Conservation (phyloP, 2,888 invertebrate genomes). For the Piscicola geometra region DNA sequence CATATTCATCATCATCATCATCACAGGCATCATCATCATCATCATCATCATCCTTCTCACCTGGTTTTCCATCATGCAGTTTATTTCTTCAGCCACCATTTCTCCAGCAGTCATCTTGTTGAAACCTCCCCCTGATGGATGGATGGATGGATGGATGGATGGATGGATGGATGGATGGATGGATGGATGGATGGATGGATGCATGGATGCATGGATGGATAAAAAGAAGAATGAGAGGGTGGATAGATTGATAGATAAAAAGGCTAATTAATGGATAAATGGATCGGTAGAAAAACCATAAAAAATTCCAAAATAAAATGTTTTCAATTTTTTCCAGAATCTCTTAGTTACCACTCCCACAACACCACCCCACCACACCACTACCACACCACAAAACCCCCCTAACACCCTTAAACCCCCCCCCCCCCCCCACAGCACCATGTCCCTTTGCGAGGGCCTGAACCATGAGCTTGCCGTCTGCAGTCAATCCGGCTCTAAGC, state of each 20-base stretch:
- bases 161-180: too few relatives aligned
- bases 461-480: conserved; percentile 43
- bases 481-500: conserved; percentile 42
- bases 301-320: not conserved
- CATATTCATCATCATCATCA: too few relatives aligned
- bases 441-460: conserved; percentile 43
- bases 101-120: conserved; percentile 38
- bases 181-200: too few relatives aligned
- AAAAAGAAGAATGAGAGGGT: too few relatives aligned
- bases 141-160: too few relatives aligned
- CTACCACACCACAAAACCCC: not conserved
- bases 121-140: conserved; percentile 31
- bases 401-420: not conserved
- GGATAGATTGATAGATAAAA: not conserved
- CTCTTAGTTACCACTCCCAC: not conserved
- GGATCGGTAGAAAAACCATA: not conserved
- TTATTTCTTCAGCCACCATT: conserved; percentile 39
- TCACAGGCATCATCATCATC: not conserved
- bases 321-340: too few relatives aligned
- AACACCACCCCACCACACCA: not conserved
- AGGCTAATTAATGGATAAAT: not conserved
- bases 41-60: not conserved
- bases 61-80: conserved; percentile 32
- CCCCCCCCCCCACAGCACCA: not conserved
- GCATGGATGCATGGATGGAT: too few relatives aligned